These are phyloP conservation scores for Scaptomyza montana DNA, from an alignment of 1,140 invertebrate genomes.

Conservation along the genomic window DNA sequence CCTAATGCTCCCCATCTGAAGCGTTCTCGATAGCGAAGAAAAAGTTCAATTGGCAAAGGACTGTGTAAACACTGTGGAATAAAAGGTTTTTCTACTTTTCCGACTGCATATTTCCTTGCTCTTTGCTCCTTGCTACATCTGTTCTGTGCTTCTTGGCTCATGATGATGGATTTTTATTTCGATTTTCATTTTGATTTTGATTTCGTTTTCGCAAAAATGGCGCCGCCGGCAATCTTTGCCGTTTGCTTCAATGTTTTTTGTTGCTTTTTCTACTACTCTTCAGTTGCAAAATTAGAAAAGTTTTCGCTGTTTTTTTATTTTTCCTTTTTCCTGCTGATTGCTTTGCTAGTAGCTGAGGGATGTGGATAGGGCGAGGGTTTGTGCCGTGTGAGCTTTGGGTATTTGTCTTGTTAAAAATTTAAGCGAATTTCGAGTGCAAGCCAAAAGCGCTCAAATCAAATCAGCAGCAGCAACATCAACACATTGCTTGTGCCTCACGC, in stretches of 20 bases:
- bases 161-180: constrained; percentile 39
- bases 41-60: constrained; percentile 82
- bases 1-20: not conserved
- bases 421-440: constrained; percentile 74
- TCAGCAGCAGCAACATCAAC: constrained; percentile 20
- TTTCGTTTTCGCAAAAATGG: constrained; percentile 50
- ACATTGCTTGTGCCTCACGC: constrained; percentile 4
- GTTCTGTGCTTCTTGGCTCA: constrained; percentile 28
- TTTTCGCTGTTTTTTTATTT: constrained; percentile 42
- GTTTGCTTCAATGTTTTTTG: constrained; percentile 12
- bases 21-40: constrained; percentile 49
- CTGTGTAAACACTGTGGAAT: constrained; percentile 81
- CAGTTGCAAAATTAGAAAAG: constrained; percentile 76
- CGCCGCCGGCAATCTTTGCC: constrained; percentile 50
- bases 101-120: constrained; percentile 34
- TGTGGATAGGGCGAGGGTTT: not conserved
- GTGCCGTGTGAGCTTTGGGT: constrained; percentile 67
- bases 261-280: constrained; percentile 18
- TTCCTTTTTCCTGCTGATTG: constrained; percentile 21
- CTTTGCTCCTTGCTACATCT: constrained; percentile 35
- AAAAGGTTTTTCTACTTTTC: constrained; percentile 83
- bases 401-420: constrained; percentile 82
- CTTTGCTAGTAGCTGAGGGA: constrained; percentile 10
- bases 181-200: constrained; percentile 38
- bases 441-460: constrained; percentile 45